These are phyloP conservation scores for Palythoa caribaeorum DNA, from an alignment of 92 coral and sea anemone species.

Conservation along the genomic window DNA sequence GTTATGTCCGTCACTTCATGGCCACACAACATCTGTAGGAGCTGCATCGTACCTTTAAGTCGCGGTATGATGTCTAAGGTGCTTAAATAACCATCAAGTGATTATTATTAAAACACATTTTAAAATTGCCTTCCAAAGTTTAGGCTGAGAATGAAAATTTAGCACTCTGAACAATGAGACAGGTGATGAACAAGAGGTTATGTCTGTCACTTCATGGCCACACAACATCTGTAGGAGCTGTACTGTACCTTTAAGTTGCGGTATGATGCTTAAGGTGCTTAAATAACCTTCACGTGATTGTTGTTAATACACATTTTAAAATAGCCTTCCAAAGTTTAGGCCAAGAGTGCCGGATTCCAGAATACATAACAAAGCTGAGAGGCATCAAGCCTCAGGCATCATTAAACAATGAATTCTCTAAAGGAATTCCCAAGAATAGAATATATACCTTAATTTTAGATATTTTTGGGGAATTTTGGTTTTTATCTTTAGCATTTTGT, in stretches of 20 bases:
- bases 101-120: neutral
- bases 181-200: constrained; percentile 38
- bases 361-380: too few relatives aligned
- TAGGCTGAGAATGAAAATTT: neutral
- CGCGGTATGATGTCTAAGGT: constrained; percentile 67
- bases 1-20: constrained; percentile 54
- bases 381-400: too few relatives aligned
- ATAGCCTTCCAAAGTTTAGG: too few relatives aligned
- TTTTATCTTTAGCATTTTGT: too few relatives aligned
- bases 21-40: constrained; percentile 70
- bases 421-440: too few relatives aligned
- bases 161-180: constrained; percentile 43
- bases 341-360: too few relatives aligned
- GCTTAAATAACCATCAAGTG: constrained; percentile 47
- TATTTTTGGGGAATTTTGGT: too few relatives aligned
- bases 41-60: constrained; percentile 69
- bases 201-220: constrained; percentile 64
- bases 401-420: too few relatives aligned
- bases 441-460: too few relatives aligned
- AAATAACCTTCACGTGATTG: constrained; percentile 30
- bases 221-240: constrained; percentile 68
- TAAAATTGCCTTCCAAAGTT: neutral
- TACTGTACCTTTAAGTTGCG: constrained; percentile 65
- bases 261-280: constrained; percentile 67
- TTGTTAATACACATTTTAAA: neutral